These are phyloP conservation scores for Paedocypris sp. DNA, from an alignment of 2,113 vertebrate species.

Conservation along the genomic window DNA sequence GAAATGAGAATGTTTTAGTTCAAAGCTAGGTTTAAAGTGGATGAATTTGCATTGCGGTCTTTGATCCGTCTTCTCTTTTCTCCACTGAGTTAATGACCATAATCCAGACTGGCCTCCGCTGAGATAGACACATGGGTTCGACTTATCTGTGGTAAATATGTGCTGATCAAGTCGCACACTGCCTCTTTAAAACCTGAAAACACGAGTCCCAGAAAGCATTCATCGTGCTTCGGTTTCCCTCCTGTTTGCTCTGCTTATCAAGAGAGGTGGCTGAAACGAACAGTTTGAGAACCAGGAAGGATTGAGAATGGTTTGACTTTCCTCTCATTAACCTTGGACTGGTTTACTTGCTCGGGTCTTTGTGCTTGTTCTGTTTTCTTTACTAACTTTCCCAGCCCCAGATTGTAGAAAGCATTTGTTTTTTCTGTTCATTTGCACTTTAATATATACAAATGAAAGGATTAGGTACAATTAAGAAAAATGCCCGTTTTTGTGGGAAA, in stretches of 20 bases:
- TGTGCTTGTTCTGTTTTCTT: neutral
- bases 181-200: too few relatives aligned
- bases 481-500: too few relatives aligned
- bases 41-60: neutral
- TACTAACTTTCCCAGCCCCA: neutral
- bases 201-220: too few relatives aligned
- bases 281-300: too few relatives aligned
- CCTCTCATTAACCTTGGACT: neutral
- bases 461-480: neutral
- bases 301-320: neutral
- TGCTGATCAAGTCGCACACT: too few relatives aligned
- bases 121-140: too few relatives aligned
- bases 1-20: neutral
- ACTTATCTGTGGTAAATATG: too few relatives aligned
- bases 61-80: neutral
- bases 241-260: too few relatives aligned
- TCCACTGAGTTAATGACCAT: neutral
- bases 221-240: too few relatives aligned
- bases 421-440: neutral
- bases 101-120: neutral
- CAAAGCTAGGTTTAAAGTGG: constrained; percentile 6
- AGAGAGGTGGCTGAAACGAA: too few relatives aligned
- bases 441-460: neutral
- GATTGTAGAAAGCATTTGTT: neutral
- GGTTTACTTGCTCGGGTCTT: neutral